A percentile compares a stretch with the other conserved stretches of the same genome.
Conservation (phyloP, 1,140 invertebrate genomes). For the Metopolophium dirhodum region DNA sequence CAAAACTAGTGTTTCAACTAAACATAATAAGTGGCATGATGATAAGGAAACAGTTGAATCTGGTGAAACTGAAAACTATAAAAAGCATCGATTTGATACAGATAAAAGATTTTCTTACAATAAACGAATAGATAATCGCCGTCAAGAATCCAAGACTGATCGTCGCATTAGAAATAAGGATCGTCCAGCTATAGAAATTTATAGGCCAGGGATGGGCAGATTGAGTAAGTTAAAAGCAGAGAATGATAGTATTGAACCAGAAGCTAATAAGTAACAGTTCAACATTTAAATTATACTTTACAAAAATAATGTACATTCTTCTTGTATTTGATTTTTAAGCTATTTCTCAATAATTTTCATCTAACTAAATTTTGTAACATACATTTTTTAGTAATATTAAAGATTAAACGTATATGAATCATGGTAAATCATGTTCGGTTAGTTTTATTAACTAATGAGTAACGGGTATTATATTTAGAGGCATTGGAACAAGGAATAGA, state of each 20-base stretch:
- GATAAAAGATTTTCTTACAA: conserved; percentile 59
- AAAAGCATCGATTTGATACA: conserved; percentile 61
- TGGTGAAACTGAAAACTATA: conserved; percentile 61
- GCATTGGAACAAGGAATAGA: too few species aligned
- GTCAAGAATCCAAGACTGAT: conserved; percentile 46
- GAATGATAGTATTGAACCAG: conserved; percentile 26
- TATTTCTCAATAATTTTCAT: not conserved
- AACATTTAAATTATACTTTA: not conserved
- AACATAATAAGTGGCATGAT: not conserved
- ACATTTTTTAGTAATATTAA: not conserved
- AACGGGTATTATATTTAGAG: not conserved
- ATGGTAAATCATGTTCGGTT: not conserved
- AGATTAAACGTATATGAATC: not conserved
- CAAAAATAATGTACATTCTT: not conserved
- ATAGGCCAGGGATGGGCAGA: conserved; percentile 76
- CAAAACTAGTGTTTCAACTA: conserved; percentile 64
- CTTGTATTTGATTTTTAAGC: conserved; percentile 15
- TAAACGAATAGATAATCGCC: conserved; percentile 33
- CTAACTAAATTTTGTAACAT: not conserved
- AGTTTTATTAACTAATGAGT: not conserved
- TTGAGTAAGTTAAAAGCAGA: conserved; percentile 70
- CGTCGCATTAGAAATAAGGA: conserved; percentile 65
- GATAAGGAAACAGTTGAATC: conserved; percentile 27
- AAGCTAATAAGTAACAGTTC: conserved; percentile 31
- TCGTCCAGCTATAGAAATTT: conserved; percentile 75